These are phyloP conservation scores for Brachypterus glaber DNA, from an alignment of 2,888 invertebrate genomes.

Conservation along the genomic window DNA sequence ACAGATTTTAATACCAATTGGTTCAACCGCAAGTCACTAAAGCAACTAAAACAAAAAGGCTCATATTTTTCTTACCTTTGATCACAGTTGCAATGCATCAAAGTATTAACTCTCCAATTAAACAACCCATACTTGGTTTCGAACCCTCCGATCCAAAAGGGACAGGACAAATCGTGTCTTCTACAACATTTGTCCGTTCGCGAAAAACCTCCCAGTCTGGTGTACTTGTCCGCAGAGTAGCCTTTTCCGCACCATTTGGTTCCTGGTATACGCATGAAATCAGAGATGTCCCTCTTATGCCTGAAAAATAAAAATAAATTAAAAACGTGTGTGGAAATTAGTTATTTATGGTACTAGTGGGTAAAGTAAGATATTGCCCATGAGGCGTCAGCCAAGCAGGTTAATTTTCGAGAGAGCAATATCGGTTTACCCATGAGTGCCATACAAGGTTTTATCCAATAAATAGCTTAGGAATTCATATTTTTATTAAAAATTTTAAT, in stretches of 20 bases:
- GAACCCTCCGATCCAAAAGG: slow-evolving; percentile 74
- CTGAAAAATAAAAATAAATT: slow-evolving; percentile 27
- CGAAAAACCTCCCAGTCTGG: slow-evolving; percentile 74
- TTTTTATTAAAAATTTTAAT: too few relatives aligned
- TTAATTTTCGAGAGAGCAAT: too few relatives aligned
- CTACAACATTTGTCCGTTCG: slow-evolving; percentile 83
- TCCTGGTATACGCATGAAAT: slow-evolving; percentile 74
- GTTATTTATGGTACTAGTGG: too few relatives aligned
- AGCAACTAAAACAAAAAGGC: too few relatives aligned
- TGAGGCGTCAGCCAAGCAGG: too few relatives aligned
- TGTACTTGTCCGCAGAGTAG: slow-evolving; percentile 67
- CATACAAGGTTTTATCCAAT: too few relatives aligned
- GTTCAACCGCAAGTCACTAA: too few relatives aligned
- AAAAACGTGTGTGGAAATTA: slow-evolving; percentile 5
- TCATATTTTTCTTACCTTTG: slow-evolving; percentile 81
- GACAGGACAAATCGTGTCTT: slow-evolving; percentile 77
- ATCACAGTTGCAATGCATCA: slow-evolving; percentile 89
- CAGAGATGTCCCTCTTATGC: slow-evolving; percentile 46
- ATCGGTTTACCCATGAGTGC: too few relatives aligned
- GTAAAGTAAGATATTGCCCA: too few relatives aligned
- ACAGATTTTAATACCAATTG: too few relatives aligned
- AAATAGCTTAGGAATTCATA: too few relatives aligned
- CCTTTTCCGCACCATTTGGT: slow-evolving; percentile 94
- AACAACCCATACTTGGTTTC: slow-evolving; percentile 75
- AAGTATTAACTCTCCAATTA: slow-evolving; percentile 82